These are phyloP conservation scores for Xiphorhynchus erythropygius DNA, from an alignment of 2,797 vertebrate genomes.

Conservation along the genomic window DNA sequence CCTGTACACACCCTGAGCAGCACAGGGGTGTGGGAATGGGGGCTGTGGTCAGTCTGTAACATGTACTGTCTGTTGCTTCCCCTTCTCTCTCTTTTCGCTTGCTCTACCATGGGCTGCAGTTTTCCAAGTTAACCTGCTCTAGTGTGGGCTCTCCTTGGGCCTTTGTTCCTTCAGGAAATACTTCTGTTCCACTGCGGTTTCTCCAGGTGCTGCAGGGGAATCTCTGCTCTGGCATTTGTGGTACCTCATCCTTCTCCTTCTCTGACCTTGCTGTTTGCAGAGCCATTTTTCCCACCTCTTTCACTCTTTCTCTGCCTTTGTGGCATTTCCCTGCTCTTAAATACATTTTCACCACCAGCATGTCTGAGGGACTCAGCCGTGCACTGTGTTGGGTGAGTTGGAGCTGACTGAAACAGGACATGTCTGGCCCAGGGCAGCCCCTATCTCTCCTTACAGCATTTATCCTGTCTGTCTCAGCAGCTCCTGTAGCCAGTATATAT, in stretches of 20 bases:
- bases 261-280: neutral
- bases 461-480: fast-evolving
- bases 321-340: neutral
- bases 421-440: fast-evolving
- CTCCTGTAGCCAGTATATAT: fast-evolving
- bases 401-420: fast-evolving
- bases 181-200: neutral
- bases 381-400: fast-evolving
- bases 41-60: fast-evolving
- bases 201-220: neutral
- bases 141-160: neutral
- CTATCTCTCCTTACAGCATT: fast-evolving
- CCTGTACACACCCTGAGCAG: fast-evolving
- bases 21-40: fast-evolving
- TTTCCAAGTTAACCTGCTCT: neutral
- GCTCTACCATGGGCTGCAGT: neutral
- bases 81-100: neutral
- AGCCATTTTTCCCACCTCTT: fast-evolving
- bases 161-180: neutral
- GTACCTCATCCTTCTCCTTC: neutral
- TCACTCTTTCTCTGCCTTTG: neutral
- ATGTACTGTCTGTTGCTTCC: neutral
- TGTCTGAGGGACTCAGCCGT: fast-evolving
- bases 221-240: neutral
- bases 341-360: fast-evolving